phyloP scores from a whole-genome alignment of 2,888 invertebrate genomes.

The Platerodrilus igneus region DNA sequence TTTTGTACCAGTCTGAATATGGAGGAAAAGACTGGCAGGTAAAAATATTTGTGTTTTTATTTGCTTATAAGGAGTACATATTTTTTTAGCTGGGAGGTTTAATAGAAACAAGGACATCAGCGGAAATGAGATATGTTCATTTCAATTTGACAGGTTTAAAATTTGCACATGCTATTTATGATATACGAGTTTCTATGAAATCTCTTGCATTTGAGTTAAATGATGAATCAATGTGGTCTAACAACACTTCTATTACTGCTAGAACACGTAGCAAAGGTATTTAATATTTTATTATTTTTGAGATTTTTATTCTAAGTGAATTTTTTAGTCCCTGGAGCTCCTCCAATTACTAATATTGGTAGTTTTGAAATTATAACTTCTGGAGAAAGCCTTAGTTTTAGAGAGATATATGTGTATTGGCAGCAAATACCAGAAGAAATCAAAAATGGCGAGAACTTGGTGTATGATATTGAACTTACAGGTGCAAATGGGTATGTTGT shows the following conservation, averaged over 20 bases:
- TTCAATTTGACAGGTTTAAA: constrained; percentile 54
- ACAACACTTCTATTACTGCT: constrained; percentile 56
- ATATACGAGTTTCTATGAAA: constrained; percentile 65
- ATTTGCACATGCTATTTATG: constrained; percentile 66
- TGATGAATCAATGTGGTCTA: constrained; percentile 66
- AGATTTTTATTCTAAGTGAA: constrained; percentile 5
- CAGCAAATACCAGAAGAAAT: constrained; percentile 63
- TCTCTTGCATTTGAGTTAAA: constrained; percentile 50
- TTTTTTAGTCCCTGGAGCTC: constrained; percentile 55
- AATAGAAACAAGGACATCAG: constrained; percentile 2
- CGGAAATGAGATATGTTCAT: constrained; percentile 22
- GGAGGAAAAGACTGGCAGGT: constrained; percentile 48
- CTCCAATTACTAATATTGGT: constrained; percentile 68
- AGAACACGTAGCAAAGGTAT: constrained; percentile 53
- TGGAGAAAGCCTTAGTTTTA: constrained; percentile 48
- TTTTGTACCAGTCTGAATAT: constrained; percentile 53
- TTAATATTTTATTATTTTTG: constrained; percentile 3
- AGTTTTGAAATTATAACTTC: constrained; percentile 58
- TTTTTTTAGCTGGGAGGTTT: constrained; percentile 23
- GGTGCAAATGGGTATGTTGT: constrained; percentile 26
- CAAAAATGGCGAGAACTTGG: constrained; percentile 71
- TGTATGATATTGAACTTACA: constrained; percentile 57
- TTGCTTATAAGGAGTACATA: neutral
- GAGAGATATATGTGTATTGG: constrained; percentile 74
- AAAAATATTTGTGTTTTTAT: constrained; percentile 9